These are phyloP conservation scores for Pachliopta kotzebuea DNA, from an alignment of 2,888 invertebrate genomes.

Conservation along the genomic window DNA sequence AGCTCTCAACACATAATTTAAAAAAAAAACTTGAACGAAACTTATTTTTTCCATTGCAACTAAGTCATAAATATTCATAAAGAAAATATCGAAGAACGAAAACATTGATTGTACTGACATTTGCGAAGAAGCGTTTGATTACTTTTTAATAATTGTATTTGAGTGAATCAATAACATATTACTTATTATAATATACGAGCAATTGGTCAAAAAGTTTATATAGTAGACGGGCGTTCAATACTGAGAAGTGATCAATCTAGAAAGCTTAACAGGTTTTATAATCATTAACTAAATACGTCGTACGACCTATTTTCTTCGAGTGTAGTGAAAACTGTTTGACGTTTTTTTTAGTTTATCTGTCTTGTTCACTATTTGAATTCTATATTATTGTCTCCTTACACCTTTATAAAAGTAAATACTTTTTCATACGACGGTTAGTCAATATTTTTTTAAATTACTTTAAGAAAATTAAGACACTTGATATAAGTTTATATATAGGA, in stretches of 20 bases:
- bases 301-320: constrained; percentile 21
- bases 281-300: constrained; percentile 26
- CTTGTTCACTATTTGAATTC: not conserved
- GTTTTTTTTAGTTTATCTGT: not conserved
- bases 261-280: constrained; percentile 26
- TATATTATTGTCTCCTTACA: not conserved
- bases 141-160: not conserved
- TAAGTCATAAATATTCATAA: too few species aligned
- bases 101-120: too few species aligned
- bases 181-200: not conserved
- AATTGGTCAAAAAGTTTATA: constrained; percentile 13
- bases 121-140: too few species aligned
- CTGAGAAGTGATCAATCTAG: constrained; percentile 24
- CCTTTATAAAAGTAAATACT: too few species aligned
- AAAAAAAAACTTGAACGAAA: not conserved
- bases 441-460: too few species aligned
- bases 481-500: too few species aligned
- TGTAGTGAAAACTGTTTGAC: constrained; percentile 17
- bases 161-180: not conserved
- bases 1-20: not conserved
- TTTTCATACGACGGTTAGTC: too few species aligned
- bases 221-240: constrained; percentile 7
- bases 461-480: too few species aligned
- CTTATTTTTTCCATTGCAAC: too few species aligned
- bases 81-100: too few species aligned